A percentile compares a stretch with the other conserved stretches of the same genome.
phyloP scores from a whole-genome alignment of 2,797 vertebrate species.

The Leontopithecus rosalia region DNA sequence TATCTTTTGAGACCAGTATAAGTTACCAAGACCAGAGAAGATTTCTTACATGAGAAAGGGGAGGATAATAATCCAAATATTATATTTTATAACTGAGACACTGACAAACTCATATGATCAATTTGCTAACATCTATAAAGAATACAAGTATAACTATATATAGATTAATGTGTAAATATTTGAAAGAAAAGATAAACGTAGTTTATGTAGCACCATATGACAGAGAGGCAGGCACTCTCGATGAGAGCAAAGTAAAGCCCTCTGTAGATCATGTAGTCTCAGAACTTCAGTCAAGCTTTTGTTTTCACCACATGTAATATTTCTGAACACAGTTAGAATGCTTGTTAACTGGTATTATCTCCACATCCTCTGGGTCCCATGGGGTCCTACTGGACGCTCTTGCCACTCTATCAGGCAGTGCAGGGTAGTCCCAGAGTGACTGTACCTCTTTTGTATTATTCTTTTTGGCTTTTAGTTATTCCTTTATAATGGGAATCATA shows the following conservation, averaged over 20 bases:
- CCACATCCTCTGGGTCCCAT: neutral
- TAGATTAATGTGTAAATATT: neutral
- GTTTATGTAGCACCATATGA: neutral
- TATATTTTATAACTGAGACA: neutral
- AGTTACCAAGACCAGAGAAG: neutral
- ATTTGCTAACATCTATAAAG: slow-evolving; percentile 25
- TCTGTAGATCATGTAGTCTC: neutral
- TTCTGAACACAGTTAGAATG: neutral
- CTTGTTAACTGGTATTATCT: neutral
- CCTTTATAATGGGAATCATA: neutral
- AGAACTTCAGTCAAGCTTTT: neutral
- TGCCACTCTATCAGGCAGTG: too few species aligned
- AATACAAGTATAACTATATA: neutral
- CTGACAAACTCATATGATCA: neutral
- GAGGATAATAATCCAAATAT: neutral
- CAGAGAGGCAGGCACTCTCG: neutral
- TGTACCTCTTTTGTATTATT: neutral
- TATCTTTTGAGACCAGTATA: neutral
- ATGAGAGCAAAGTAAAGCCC: neutral
- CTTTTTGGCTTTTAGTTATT: neutral
- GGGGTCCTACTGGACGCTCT: neutral
- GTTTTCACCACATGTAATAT: neutral
- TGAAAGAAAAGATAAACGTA: neutral
- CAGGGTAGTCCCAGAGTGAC: neutral
- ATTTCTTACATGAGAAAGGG: neutral